Evolutionary conservation across 2,888 invertebrate species (phyloP).

Genomic region (Pollenia amentaria): DNA sequence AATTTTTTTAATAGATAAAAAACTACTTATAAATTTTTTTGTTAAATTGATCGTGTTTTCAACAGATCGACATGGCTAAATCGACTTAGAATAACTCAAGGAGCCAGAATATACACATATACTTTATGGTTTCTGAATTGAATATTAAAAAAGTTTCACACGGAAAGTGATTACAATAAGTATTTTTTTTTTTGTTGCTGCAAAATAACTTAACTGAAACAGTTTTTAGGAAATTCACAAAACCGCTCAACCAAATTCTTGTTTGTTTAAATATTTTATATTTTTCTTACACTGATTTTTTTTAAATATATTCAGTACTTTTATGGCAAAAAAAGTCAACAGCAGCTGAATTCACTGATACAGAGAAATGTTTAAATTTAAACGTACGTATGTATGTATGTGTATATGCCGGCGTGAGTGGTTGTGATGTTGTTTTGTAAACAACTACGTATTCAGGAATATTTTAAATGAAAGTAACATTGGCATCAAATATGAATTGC

Average conservation of each 20-base stretch:
- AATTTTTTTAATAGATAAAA: no score
- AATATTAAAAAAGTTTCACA: neutral
- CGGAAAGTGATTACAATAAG: no score
- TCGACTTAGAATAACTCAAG: no score
- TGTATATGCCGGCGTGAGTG: slow-evolving; percentile 31
- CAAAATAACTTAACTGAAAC: slow-evolving; percentile 1
- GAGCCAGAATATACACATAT: no score
- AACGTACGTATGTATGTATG: neutral
- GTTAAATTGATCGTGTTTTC: no score
- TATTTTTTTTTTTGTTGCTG: neutral
- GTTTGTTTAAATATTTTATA: neutral
- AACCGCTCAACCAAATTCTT: neutral
- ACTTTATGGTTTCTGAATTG: neutral
- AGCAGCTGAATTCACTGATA: neutral
- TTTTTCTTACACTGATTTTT: slow-evolving; percentile 10
- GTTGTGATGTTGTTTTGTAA: slow-evolving; percentile 34
- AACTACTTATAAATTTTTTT: no score
- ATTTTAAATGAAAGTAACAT: slow-evolving; percentile 66
- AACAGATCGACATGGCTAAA: no score
- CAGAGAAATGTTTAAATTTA: neutral
- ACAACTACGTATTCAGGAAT: slow-evolving; percentile 43
- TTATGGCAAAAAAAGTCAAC: slow-evolving; percentile 29
- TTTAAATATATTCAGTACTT: neutral
- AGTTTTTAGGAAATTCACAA: slow-evolving; percentile 9
- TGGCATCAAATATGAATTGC: slow-evolving; percentile 48